Evolutionary conservation across 1,140 invertebrate species (phyloP).

Genomic region (Bombus ignitus): DNA sequence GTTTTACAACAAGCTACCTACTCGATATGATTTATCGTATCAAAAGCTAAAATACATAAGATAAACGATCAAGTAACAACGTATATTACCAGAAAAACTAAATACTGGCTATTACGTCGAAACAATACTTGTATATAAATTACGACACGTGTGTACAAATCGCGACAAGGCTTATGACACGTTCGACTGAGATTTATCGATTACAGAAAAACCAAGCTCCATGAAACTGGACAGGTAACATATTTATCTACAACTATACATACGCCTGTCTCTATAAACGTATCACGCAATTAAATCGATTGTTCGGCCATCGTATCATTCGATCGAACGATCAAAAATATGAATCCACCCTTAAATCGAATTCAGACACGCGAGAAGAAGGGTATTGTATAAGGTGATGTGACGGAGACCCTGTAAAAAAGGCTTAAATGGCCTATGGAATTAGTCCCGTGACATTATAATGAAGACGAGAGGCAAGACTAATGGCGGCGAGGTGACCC

Average conservation of each 20-base stretch:
- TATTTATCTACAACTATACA: neutral
- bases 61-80: neutral
- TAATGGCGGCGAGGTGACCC: constrained; percentile 66
- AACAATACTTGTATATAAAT: neutral
- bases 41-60: neutral
- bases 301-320: neutral
- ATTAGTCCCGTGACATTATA: constrained; percentile 67
- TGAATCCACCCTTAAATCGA: neutral
- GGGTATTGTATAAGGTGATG: constrained; percentile 32
- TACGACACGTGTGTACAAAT: neutral
- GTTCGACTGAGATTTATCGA: constrained; percentile 1
- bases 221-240: neutral
- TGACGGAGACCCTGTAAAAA: constrained; percentile 49
- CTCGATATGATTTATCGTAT: neutral
- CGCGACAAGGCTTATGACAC: neutral
- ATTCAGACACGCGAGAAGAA: constrained; percentile 15
- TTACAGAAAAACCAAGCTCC: neutral
- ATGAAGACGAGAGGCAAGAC: constrained; percentile 71
- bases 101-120: neutral
- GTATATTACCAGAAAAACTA: neutral
- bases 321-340: neutral
- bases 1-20: neutral
- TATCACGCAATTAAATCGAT: constrained; percentile 20
- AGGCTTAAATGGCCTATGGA: constrained; percentile 56
- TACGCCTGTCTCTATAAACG: neutral